Percentiles rank a stretch among this genome's conserved stretches.
Conservation (phyloP, 2,797 vertebrate genomes). For the Masticophis lateralis region DNA sequence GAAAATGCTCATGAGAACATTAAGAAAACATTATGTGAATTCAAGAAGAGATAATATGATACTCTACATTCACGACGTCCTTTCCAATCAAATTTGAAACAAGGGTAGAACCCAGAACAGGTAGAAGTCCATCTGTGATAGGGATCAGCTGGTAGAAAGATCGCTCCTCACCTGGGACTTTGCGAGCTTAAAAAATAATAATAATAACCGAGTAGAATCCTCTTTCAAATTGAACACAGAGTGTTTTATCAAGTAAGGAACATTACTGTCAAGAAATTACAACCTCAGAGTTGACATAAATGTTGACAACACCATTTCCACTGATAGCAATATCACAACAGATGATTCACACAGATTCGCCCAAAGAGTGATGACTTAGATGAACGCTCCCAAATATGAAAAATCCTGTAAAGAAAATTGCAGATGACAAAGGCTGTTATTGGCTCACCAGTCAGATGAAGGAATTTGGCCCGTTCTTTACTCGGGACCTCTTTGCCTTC, state of each 20-base stretch:
- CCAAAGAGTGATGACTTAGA: conserved; percentile 69
- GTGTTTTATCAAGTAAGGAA: conserved; percentile 66
- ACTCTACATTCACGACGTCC: neutral
- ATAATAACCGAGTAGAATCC: conserved; percentile 9
- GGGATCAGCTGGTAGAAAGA: conserved; percentile 3
- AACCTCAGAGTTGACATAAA: conserved; percentile 69
- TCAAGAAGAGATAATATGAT: neutral
- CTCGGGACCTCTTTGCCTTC: conserved; percentile 36
- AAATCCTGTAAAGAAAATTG: conserved; percentile 48
- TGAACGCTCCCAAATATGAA: conserved; percentile 63
- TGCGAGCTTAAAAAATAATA: neutral
- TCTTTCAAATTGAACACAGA: conserved; percentile 49
- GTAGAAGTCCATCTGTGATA: neutral
- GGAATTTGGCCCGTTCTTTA: conserved; percentile 29
- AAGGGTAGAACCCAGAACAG: neutral
- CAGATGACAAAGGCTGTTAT: conserved; percentile 57
- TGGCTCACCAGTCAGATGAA: conserved; percentile 30
- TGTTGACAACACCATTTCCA: conserved; percentile 71
- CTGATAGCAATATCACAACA: conserved; percentile 68
- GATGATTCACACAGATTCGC: conserved; percentile 69
- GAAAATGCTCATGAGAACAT: neutral
- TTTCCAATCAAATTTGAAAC: neutral
- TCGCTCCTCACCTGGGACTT: conserved; percentile 1
- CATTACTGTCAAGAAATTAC: conserved; percentile 73
- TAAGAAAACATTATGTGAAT: neutral